Percentiles rank a stretch among this genome's conserved stretches.
Conservation (phyloP, 2,888 invertebrate species). For the Selenia dentaria region DNA sequence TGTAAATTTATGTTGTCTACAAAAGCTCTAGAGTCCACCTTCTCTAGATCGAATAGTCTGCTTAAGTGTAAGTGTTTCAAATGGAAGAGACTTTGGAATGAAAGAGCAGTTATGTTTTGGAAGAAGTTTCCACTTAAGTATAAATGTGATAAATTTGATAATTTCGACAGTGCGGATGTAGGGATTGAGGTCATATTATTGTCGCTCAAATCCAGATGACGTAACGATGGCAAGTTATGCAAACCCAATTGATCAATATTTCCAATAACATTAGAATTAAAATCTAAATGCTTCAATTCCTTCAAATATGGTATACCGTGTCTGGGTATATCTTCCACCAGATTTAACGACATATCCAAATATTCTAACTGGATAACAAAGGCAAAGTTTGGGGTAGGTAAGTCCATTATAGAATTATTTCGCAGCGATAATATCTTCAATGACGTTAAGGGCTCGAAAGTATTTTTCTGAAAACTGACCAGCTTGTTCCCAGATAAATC, state of each 20-base stretch:
- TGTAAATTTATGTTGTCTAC: slow-evolving; percentile 94
- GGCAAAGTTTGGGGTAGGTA: slow-evolving; percentile 88
- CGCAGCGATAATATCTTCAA: slow-evolving; percentile 90
- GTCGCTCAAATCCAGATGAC: slow-evolving; percentile 90
- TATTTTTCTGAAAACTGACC: slow-evolving; percentile 88
- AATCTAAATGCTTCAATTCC: slow-evolving; percentile 88
- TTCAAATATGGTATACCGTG: slow-evolving; percentile 90
- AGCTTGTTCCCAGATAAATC: slow-evolving; percentile 91
- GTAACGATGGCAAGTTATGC: slow-evolving; percentile 89
- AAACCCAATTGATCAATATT: slow-evolving; percentile 89
- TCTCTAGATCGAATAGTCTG: slow-evolving; percentile 86
- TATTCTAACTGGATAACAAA: slow-evolving; percentile 88
- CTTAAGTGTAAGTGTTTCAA: slow-evolving; percentile 90
- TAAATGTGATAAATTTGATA: slow-evolving; percentile 90
- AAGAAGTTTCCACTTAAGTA: slow-evolving; percentile 92
- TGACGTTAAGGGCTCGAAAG: slow-evolving; percentile 88
- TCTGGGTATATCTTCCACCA: slow-evolving; percentile 89
- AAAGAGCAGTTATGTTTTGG: slow-evolving; percentile 88
- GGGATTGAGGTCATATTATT: slow-evolving; percentile 93
- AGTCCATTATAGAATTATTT: slow-evolving; percentile 91
- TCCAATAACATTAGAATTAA: slow-evolving; percentile 91
- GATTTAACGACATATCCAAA: slow-evolving; percentile 91
- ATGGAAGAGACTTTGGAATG: slow-evolving; percentile 93
- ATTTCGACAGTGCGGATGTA: slow-evolving; percentile 89
- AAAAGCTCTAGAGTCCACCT: slow-evolving; percentile 91